phyloP scores from a whole-genome alignment of 2,888 invertebrate genomes.

The Dynastes grantii region DNA sequence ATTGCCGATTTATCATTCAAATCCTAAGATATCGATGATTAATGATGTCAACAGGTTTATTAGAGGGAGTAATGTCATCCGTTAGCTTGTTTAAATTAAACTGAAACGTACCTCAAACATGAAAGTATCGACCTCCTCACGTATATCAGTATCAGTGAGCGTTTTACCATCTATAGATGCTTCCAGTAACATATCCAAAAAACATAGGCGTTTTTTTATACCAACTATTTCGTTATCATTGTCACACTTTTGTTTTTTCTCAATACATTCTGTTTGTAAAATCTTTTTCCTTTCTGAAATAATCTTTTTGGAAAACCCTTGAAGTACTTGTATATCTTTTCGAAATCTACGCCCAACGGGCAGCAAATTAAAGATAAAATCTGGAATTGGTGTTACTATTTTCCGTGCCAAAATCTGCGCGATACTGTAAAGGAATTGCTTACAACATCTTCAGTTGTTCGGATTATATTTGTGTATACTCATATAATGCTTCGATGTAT shows the following conservation, averaged over 20 bases:
- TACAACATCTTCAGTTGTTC: not conserved
- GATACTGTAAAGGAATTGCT: constrained; percentile 51
- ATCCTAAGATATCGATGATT: no score
- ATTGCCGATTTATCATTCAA: no score
- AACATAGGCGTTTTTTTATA: constrained; percentile 57
- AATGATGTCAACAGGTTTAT: no score
- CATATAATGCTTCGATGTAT: constrained; percentile 70
- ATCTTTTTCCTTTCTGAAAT: constrained; percentile 35
- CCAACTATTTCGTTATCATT: not conserved
- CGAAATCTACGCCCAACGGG: constrained; percentile 21
- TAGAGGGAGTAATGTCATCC: not conserved
- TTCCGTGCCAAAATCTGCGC: constrained; percentile 54
- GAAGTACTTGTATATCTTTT: constrained; percentile 37
- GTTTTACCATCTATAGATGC: constrained; percentile 34
- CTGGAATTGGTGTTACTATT: constrained; percentile 12
- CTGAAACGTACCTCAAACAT: constrained; percentile 62
- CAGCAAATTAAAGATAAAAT: constrained; percentile 16
- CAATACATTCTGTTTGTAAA: constrained; percentile 1
- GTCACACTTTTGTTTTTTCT: constrained; percentile 38
- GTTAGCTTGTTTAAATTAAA: not conserved
- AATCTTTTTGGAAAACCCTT: constrained; percentile 45
- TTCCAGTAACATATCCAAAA: constrained; percentile 59
- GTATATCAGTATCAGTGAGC: constrained; percentile 60
- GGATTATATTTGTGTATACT: constrained; percentile 58
- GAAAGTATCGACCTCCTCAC: constrained; percentile 65